Evolutionary conservation across 2,113 vertebrate species (phyloP).

Genomic region (Tyrannus savana): DNA sequence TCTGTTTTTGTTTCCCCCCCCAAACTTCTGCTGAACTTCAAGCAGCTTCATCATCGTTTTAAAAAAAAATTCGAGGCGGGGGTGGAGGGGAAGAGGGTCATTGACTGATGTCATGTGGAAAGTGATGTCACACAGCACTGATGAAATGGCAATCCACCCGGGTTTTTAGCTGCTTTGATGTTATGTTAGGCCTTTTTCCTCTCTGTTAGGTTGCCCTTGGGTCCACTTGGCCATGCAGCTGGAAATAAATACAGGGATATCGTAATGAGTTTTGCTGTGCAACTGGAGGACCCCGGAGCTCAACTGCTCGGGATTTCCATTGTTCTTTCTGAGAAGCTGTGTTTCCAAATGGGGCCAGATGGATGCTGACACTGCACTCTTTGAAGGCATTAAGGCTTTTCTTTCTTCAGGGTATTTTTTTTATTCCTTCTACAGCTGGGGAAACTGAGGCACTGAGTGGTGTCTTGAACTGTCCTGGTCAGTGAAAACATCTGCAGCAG

Average conservation of each 20-base stretch:
- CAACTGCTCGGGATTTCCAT: conserved; percentile 37
- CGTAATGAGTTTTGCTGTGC: conserved; percentile 12
- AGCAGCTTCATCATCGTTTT: conserved; percentile 69
- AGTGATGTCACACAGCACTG: conserved; percentile 65
- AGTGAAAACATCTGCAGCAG: neutral
- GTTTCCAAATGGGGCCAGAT: conserved; percentile 7
- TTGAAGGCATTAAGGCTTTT: neutral
- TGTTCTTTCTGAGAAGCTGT: conserved; percentile 8
- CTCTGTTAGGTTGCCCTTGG: neutral
- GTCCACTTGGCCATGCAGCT: conserved; percentile 47
- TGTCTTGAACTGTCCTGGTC: neutral
- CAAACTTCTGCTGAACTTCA: conserved; percentile 68
- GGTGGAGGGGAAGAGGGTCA: conserved; percentile 27
- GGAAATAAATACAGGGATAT: conserved; percentile 44
- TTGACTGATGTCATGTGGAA: conserved; percentile 58
- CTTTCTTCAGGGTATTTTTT: neutral
- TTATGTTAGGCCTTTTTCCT: conserved; percentile 60
- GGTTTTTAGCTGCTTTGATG: conserved; percentile 46
- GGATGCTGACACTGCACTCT: conserved; percentile 27
- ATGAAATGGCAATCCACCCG: conserved; percentile 55
- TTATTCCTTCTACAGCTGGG: neutral
- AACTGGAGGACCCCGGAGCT: conserved; percentile 6
- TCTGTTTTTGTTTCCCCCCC: conserved; percentile 50
- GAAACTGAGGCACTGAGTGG: neutral
- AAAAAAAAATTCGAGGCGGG: conserved; percentile 50